Evolutionary conservation across 2,797 vertebrate species (phyloP).

Genomic region (Argentina silus): DNA sequence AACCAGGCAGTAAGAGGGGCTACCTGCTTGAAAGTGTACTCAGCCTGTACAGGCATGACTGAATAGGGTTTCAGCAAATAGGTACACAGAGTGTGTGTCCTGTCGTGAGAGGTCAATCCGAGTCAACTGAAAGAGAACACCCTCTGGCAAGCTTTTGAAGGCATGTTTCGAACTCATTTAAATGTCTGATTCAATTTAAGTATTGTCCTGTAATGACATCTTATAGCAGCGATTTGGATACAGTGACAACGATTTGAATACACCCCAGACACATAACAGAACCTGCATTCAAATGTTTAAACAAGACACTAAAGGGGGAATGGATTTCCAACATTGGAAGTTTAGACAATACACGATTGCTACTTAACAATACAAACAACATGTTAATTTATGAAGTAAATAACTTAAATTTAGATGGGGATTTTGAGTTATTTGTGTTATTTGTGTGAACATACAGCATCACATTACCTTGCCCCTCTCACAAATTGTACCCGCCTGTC

Average conservation of each 20-base stretch:
- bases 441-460: slow-evolving; percentile 6
- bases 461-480: slow-evolving; percentile 10
- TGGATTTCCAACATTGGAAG: neutral
- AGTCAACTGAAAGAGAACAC: slow-evolving; percentile 44
- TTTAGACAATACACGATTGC: neutral
- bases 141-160: slow-evolving; percentile 54
- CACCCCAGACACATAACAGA: too few relatives aligned
- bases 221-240: too few relatives aligned
- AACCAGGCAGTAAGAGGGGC: too few relatives aligned
- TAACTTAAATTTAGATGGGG: slow-evolving; percentile 11
- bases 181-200: slow-evolving; percentile 41
- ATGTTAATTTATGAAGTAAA: neutral
- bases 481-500: neutral
- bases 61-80: too few relatives aligned
- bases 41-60: too few relatives aligned
- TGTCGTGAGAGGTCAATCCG: too few relatives aligned
- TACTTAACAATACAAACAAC: neutral
- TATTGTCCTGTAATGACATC: slow-evolving; percentile 9
- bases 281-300: too few relatives aligned
- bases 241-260: too few relatives aligned
- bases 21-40: too few relatives aligned
- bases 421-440: slow-evolving; percentile 5
- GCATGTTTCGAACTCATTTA: slow-evolving; percentile 35
- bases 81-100: too few relatives aligned
- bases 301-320: neutral